phyloP scores from a whole-genome alignment of 2,797 vertebrate species.

The Philypnodon macrostomus region DNA sequence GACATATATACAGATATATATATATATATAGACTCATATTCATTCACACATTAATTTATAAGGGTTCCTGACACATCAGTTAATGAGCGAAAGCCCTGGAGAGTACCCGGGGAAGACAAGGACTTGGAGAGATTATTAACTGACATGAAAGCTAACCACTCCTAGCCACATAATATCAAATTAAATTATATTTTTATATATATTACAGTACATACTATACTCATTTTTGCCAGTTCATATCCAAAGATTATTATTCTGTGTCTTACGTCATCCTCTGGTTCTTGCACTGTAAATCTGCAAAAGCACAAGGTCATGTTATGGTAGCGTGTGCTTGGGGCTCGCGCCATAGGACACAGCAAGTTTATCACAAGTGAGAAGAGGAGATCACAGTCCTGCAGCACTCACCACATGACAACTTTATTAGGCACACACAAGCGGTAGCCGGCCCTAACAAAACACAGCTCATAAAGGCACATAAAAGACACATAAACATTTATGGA shows the following conservation, averaged over 20 bases:
- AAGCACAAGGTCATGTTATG: conserved; percentile 65
- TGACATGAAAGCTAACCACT: no score
- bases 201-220: no score
- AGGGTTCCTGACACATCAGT: no score
- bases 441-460: conserved; percentile 20
- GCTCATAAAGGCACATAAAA: conserved; percentile 52
- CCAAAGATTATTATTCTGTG: conserved; percentile 18
- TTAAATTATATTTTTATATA: no score
- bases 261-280: conserved; percentile 20
- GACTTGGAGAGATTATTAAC: no score
- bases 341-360: conserved; percentile 39
- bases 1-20: no score
- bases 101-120: no score
- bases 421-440: conserved; percentile 18
- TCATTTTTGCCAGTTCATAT: no score
- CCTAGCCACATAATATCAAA: no score
- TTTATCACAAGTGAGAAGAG: conserved; percentile 50
- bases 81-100: no score
- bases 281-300: conserved; percentile 38
- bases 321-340: conserved; percentile 36
- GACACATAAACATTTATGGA: conserved; percentile 15
- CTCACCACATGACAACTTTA: conserved; percentile 50
- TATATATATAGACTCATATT: no score
- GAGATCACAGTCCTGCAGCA: conserved; percentile 36
- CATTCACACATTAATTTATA: no score